Percentiles rank a stretch among this genome's conserved stretches.
These are phyloP conservation scores for Orbicella faveolata DNA, from an alignment of 64 coral and sea anemone species.

Conservation along the genomic window DNA sequence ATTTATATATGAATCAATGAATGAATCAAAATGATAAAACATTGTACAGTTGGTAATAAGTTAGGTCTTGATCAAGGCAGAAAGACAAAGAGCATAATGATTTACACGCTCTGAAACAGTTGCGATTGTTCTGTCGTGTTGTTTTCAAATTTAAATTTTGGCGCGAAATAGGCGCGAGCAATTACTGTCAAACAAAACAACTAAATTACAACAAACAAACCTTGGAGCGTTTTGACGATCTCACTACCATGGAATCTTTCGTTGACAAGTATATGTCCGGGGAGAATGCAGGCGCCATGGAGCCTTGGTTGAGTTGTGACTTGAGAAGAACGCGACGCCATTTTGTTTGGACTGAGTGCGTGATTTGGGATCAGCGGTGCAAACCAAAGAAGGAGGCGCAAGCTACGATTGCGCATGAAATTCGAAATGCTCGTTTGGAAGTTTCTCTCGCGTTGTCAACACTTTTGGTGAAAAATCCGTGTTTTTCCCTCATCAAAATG, in stretches of 20 bases:
- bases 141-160: slow-evolving; percentile 46
- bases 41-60: not conserved
- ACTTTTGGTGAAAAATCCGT: slow-evolving; percentile 15
- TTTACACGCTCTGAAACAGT: not conserved
- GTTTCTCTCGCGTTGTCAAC: not conserved
- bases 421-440: not conserved
- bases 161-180: slow-evolving; percentile 33
- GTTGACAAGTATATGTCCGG: slow-evolving; percentile 85
- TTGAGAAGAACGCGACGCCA: not conserved
- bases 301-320: slow-evolving; percentile 42
- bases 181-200: not conserved
- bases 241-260: slow-evolving; percentile 88
- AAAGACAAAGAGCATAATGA: no score
- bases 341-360: not conserved
- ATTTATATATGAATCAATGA: not conserved
- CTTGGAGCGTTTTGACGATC: slow-evolving; percentile 79
- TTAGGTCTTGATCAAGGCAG: no score
- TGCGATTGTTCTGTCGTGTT: not conserved
- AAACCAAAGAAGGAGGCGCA: not conserved
- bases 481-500: slow-evolving; percentile 50
- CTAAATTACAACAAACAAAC: slow-evolving; percentile 46
- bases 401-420: slow-evolving; percentile 7
- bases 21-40: not conserved
- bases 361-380: slow-evolving; percentile 8
- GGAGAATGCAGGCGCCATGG: slow-evolving; percentile 72